phyloP scores from a whole-genome alignment of 2,113 vertebrate genomes.

The Petaurus breviceps region DNA sequence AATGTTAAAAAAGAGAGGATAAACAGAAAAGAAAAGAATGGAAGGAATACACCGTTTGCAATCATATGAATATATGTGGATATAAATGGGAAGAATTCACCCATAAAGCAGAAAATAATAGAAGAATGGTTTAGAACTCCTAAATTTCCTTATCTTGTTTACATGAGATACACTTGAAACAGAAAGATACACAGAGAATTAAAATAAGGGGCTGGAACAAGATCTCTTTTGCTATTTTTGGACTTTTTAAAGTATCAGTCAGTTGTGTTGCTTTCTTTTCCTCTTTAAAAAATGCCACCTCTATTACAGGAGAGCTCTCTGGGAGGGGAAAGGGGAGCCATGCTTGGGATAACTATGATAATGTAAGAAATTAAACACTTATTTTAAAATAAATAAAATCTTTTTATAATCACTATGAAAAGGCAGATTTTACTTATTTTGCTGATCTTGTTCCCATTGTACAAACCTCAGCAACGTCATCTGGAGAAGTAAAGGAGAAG shows the following conservation, averaged over 20 bases:
- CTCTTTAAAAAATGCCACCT: not conserved
- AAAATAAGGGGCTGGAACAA: not conserved
- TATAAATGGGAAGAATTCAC: not conserved
- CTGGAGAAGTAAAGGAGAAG: slow-evolving; percentile 94
- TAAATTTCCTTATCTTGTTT: not conserved
- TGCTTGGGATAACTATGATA: not conserved
- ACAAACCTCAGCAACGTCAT: slow-evolving; percentile 94
- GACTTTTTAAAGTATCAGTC: not conserved
- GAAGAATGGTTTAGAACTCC: not conserved
- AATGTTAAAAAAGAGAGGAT: not conserved
- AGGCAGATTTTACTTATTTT: not conserved
- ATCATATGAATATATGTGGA: not conserved
- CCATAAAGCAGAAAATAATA: not conserved
- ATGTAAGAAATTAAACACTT: not conserved
- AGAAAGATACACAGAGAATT: not conserved
- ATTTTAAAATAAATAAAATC: not conserved
- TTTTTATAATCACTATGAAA: not conserved
- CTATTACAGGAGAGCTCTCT: not conserved
- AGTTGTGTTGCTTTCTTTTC: not conserved
- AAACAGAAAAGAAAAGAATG: not conserved
- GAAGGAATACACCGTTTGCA: not conserved
- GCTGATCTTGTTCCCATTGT: not conserved
- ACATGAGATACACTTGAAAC: not conserved
- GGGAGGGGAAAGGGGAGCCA: not conserved
- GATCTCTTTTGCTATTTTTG: not conserved